Base-by-base conservation (phyloP, 2,113 vertebrate genomes). In the Pipa parva region DNA sequence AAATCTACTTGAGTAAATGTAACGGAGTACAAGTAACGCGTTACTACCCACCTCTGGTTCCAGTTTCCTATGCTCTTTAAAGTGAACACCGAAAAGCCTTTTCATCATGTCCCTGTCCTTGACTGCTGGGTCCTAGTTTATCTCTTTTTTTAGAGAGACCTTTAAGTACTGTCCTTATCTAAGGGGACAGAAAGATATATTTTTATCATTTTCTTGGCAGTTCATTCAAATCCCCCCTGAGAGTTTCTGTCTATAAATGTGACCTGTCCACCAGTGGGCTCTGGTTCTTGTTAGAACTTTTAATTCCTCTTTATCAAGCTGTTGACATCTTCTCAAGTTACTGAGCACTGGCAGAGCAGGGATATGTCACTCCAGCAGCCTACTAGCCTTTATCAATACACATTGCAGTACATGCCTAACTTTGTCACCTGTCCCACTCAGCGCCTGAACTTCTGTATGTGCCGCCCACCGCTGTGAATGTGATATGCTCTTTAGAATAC, bases 261-360 rank as follows among this genome's bases (percentile, higher is more conserved):
- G 7, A 51, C 26, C 1, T 36, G 36, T 63, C 46, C 36, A 4
- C n/a, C 29, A 13, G 37, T 20, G 2, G 26, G 10, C 2, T 15
- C 55, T 68, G 65, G 45, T 33, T 59, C 55, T 26, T 39, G 20
- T 59, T 52, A 17, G 10, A 42, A 46, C 17, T 22, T 33, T 48
- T 37, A 26, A 59, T 59, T 50, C 55, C 28, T 12, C 1, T 55
- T 57, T 69, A 52, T 60, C 58, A n/a, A 4, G 46, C 56, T 17
- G 65, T 48, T 60, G 65, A 69, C 57, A 60, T 46, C 17, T 24
- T 9, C 64, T 67, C 21, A 5, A 36, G 20, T 49, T 33, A 17
- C 15, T 37, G 31, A 18, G 26, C 2, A n/a, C n/a, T 21, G 28
- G 27, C 27, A 12, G 42, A 15, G 20, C 18, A 3, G 5, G 36